Evolutionary conservation across 2,888 invertebrate genomes (phyloP).

Genomic region (Mesodorylaimus sp.): DNA sequence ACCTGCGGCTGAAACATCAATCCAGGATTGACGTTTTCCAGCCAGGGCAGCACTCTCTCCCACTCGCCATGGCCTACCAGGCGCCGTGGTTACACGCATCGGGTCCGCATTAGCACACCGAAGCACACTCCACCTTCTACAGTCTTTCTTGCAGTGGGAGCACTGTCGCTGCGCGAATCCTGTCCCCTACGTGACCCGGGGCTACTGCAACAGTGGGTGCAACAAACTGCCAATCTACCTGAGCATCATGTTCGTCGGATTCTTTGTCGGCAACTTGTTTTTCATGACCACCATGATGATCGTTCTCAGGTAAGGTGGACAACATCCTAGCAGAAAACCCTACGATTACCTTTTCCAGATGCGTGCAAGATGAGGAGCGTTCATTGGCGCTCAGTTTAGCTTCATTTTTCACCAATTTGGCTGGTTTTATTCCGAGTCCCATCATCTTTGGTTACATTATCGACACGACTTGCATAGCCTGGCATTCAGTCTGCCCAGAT

Average conservation of each 20-base stretch:
- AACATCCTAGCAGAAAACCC: not conserved
- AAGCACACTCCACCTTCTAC: not conserved
- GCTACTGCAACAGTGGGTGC: conserved; percentile 3
- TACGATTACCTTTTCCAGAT: conserved; percentile 13
- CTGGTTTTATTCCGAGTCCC: conserved; percentile 22
- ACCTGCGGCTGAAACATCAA: too few species aligned
- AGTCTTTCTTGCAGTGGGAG: conserved; percentile 6
- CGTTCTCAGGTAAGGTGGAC: conserved; percentile 16
- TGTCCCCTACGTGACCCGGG: not conserved
- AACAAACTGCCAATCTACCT: conserved; percentile 13
- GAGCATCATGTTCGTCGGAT: conserved; percentile 19
- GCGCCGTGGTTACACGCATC: too few species aligned
- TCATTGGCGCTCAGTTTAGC: conserved; percentile 20
- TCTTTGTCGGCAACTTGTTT: conserved; percentile 22
- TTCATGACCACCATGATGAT: conserved; percentile 24
- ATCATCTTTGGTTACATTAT: conserved; percentile 20
- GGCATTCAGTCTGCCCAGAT: conserved; percentile 18
- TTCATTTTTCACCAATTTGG: conserved; percentile 18
- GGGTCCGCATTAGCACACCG: too few species aligned
- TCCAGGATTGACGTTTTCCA: conserved; percentile 2
- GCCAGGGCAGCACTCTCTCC: too few species aligned
- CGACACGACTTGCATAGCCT: conserved; percentile 17
- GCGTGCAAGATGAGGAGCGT: conserved; percentile 19
- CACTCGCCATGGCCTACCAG: too few species aligned
- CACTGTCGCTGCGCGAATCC: conserved; percentile 3